Base-by-base conservation (phyloP, 2,888 invertebrate genomes). In the Auanema sp. region DNA sequence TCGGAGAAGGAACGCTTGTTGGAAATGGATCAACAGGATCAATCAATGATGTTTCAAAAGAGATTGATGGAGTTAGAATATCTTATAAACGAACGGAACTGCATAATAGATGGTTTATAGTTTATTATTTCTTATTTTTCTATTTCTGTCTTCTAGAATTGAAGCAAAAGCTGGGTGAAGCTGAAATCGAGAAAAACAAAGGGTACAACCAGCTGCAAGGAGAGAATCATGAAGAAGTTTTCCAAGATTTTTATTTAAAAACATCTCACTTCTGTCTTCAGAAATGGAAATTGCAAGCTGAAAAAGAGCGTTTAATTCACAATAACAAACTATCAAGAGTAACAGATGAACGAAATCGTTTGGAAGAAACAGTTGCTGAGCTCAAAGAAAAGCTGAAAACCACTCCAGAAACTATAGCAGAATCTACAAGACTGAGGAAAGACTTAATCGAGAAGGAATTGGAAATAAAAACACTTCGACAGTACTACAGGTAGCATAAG, bases 351-450 rank as follows among this genome's bases (percentile, higher is more conserved):
- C 33, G 60, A 18, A 60, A 60, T 42, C n/a, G 54, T 18, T 42
- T 60, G 25, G 60, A 60, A 18, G 60, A 42, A 25, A 33, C 24
- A 1, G 40, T 54, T 14, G 44, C 47, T 2, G 60, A 60, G 10
- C 18, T 60, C n/a, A 60, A 54, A 49, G 60, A 60, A 41, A 56
- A 60, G 16, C 44, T 67, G 12, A 47, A 57, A 25, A 60, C 58
- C 0, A 59, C 60, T 16, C 67, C 67, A 12, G 67, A 67, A 25
- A 67, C 67, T 10, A 44, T 58, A 12, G 67, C 60, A 8, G 67
- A 67, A 60, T 47, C 60, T n/a, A 23, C 53, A 2, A 11, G 58
- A 58, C 41, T 67, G n/a, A 47, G 58, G 42, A 42, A 42, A 21
- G 54, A 64, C 33, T 41, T 67, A 50, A 52, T 50, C 14, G 49